Percentiles rank a stretch among this genome's conserved stretches.
Evolutionary conservation across 2,797 vertebrate genomes (phyloP).

Genomic region (Crax fasciolata): DNA sequence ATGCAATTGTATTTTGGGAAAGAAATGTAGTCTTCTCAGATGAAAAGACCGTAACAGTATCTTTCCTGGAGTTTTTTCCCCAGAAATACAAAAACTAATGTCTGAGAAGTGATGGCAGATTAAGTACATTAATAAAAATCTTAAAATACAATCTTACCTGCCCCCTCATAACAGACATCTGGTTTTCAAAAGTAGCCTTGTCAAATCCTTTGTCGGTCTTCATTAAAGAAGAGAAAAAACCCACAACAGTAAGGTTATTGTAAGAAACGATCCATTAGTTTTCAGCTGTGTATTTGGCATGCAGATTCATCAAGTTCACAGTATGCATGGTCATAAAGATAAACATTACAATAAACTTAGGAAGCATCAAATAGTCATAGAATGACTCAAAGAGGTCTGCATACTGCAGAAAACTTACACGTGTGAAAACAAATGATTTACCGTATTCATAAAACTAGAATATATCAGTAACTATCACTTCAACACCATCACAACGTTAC

Average conservation of each 20-base stretch:
- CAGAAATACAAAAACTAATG: neutral
- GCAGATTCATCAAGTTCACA: neutral
- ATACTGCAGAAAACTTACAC: neutral
- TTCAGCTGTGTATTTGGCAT: neutral
- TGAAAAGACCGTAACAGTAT: neutral
- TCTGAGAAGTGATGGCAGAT: neutral
- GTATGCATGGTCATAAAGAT: neutral
- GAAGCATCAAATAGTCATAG: neutral
- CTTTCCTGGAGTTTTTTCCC: neutral
- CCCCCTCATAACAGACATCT: conserved; percentile 99
- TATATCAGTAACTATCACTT: neutral
- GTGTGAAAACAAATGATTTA: neutral
- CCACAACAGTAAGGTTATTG: neutral
- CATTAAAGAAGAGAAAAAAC: conserved; percentile 35
- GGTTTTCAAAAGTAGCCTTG: conserved; percentile 95
- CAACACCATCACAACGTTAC: neutral
- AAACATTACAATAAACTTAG: neutral
- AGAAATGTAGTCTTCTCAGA: neutral
- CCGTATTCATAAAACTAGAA: neutral
- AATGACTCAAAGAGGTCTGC: neutral
- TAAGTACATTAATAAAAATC: neutral
- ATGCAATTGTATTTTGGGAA: neutral
- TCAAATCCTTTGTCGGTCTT: conserved; percentile 95
- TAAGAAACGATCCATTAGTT: neutral
- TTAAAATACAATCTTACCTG: conserved; percentile 87